Conservation (phyloP, 2,113 vertebrate species). For the Sterna hirundo region DNA sequence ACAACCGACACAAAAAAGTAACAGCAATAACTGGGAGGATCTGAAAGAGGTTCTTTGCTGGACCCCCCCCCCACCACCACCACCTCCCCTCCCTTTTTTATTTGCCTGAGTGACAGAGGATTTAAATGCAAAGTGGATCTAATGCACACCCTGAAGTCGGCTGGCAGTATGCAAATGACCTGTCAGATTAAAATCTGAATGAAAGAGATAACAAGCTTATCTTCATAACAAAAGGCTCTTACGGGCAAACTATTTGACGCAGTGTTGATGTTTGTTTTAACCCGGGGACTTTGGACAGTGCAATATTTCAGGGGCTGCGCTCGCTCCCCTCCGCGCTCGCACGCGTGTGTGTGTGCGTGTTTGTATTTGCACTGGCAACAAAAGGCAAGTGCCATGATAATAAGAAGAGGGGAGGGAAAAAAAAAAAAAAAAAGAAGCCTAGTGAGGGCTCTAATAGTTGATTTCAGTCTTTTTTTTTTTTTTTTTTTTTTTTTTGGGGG, state of each 20-base stretch:
- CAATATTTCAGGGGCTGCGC: conserved; percentile 58
- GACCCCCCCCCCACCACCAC: too few relatives aligned
- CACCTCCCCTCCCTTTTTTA: background rate
- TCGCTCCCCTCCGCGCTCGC: background rate
- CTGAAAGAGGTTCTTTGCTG: conserved; percentile 51
- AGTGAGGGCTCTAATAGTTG: conserved; percentile 18
- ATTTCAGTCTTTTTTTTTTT: conserved; percentile 26
- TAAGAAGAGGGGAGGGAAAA: background rate
- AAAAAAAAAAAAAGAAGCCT: background rate
- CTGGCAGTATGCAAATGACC: conserved; percentile 74
- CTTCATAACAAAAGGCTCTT: conserved; percentile 82
- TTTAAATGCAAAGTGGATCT: conserved; percentile 73
- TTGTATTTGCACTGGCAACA: conserved; percentile 57
- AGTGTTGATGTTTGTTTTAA: conserved; percentile 80
- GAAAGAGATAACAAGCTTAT: conserved; percentile 79
- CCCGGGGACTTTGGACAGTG: conserved; percentile 65
- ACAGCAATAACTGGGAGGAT: background rate
- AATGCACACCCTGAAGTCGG: conserved; percentile 75
- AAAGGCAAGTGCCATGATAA: conserved; percentile 49
- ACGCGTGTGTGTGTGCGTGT: background rate
- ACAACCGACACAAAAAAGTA: background rate
- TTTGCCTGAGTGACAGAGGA: conserved; percentile 65
- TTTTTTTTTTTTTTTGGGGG: background rate
- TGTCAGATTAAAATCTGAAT: conserved; percentile 80
- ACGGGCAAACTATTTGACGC: conserved; percentile 68